These are phyloP conservation scores for Eurypyga helias DNA, from an alignment of 2,113 vertebrate genomes.

Conservation along the genomic window DNA sequence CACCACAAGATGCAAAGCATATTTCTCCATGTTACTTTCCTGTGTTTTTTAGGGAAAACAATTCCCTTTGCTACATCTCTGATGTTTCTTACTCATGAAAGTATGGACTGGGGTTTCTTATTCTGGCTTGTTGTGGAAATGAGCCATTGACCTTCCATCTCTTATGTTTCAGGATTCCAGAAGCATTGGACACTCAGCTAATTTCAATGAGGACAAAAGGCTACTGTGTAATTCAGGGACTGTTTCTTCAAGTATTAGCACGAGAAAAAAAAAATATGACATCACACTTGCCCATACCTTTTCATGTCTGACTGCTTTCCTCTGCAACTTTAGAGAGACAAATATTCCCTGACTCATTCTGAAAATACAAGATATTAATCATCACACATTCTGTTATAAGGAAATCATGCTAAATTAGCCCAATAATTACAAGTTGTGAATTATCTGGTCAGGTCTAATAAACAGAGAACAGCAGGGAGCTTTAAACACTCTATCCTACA, in stretches of 20 bases:
- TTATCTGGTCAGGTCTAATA: not conserved
- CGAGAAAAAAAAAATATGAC: not conserved
- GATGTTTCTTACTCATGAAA: too few species aligned
- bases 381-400: not conserved
- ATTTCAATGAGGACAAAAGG: not conserved
- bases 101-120: not conserved
- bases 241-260: not conserved
- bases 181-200: not conserved
- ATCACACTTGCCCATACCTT: not conserved
- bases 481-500: not conserved
- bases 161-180: not conserved
- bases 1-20: fast-evolving
- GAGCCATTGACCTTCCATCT: not conserved
- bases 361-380: not conserved
- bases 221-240: not conserved
- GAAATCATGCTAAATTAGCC: constrained; percentile 4
- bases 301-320: not conserved
- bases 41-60: not conserved
- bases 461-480: not conserved
- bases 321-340: not conserved
- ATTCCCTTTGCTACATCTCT: not conserved
- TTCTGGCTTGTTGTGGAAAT: not conserved
- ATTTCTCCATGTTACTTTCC: not conserved
- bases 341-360: not conserved
- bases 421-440: not conserved